These are phyloP conservation scores for Drosophila robusta DNA, from an alignment of 2,888 invertebrate genomes.

Conservation along the genomic window DNA sequence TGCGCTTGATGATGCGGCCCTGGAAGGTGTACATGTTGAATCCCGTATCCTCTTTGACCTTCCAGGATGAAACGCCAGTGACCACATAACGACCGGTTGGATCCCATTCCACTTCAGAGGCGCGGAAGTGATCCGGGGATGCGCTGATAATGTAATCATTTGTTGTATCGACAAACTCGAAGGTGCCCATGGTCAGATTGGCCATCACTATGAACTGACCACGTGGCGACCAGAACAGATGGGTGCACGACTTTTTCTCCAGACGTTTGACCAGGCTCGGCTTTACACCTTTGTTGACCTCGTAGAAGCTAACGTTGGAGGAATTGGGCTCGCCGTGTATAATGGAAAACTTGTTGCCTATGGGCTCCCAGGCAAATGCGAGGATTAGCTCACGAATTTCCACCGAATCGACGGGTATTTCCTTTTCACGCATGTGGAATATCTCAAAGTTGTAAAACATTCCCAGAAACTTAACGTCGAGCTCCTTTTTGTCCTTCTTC, in stretches of 20 bases:
- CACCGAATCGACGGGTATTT: conserved; percentile 98
- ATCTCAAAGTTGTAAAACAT: conserved; percentile 99
- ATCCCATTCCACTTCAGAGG: conserved; percentile 99
- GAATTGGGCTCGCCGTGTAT: conserved; percentile 95
- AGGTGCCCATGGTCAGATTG: conserved; percentile 93
- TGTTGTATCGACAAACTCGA: conserved; percentile 97
- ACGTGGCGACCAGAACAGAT: conserved; percentile 97
- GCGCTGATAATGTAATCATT: conserved; percentile 98
- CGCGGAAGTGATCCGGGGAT: conserved; percentile 96
- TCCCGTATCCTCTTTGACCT: conserved; percentile 95
- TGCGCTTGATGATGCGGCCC: conserved; percentile 89
- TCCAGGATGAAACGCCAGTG: conserved; percentile 97
- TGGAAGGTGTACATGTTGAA: conserved; percentile 99
- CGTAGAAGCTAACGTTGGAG: conserved; percentile 96
- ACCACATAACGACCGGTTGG: conserved; percentile 99
- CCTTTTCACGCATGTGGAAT: conserved; percentile 98
- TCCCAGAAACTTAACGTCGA: conserved; percentile 97
- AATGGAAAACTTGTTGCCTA: conserved; percentile 97
- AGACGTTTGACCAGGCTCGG: conserved; percentile 94
- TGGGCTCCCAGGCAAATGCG: conserved; percentile 99
- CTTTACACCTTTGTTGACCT: conserved; percentile 95
- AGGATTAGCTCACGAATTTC: conserved; percentile 97
- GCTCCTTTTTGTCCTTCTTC: conserved; percentile 96
- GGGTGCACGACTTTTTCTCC: conserved; percentile 95
- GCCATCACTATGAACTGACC: conserved; percentile 98